Evolutionary conservation across 2,888 invertebrate species (phyloP), one percentile per base, ranked within the genome.

Genomic region (Callosobruchus maculatus): DNA sequence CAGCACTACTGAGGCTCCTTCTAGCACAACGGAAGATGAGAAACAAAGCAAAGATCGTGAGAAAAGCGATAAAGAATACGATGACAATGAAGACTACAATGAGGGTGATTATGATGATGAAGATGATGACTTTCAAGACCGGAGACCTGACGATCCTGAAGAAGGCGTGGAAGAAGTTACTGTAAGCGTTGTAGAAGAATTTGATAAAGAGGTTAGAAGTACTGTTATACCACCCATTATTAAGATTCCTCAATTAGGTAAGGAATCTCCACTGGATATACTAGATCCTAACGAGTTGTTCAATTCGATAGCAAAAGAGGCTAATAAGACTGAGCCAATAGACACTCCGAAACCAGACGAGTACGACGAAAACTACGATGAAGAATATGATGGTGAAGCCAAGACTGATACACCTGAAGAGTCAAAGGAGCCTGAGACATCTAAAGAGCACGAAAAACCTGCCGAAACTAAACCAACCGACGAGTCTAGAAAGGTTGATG

Each of bases 351-450:
- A 68, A 9, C 72, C 75, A 22, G 72, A 72, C 0, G 70, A 68
- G 13, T 72, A 75, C 49, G 74, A 73, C 1, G 75, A 73, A 21
- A 75, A 79, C 70, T 71, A 77, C 22, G 67, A 67, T n/a, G 77
- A 74, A 22, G 31, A 70, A 31, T 69, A 78, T 21, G 73, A 75
- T 31, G 78, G 75, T 31, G 76, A 72, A 49, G 9, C 68, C 5
- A 22, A 76, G 72, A 30, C 71, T 49, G n/a, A 18, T 74, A 9
- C 31, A 2, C 73, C 74, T 49, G 9, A 49, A 49, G 49, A 49
- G 13, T 70, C 74, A 9, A 75, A 75, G 70, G 77, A 77, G 31
- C 73, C 76, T 67, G 71, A 70, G 0, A 89, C 89, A 0, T 90
- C 86, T 78, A 85, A 82, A 66, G 66, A n/a, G 67, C 21, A 5